These are phyloP conservation scores for Numida meleagris DNA, from an alignment of 2,113 vertebrate species.

Conservation along the genomic window DNA sequence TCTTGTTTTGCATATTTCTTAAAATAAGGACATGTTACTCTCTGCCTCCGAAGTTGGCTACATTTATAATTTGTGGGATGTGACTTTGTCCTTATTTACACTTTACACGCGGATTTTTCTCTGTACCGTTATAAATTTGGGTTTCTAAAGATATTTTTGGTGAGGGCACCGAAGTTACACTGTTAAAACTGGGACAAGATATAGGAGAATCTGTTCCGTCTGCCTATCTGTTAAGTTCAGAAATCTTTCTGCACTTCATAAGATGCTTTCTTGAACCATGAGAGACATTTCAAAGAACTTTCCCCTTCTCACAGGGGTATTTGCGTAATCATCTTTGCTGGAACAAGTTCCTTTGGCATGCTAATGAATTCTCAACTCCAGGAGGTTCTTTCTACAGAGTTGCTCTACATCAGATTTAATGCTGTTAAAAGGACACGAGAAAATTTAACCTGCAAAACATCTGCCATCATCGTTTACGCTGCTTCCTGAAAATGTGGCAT, in stretches of 20 bases:
- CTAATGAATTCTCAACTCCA: conserved; percentile 55
- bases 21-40: background rate
- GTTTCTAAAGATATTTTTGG: background rate
- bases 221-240: background rate
- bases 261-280: background rate
- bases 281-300: conserved; percentile 59
- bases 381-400: conserved; percentile 39
- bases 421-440: conserved; percentile 25
- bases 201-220: background rate
- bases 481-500: background rate
- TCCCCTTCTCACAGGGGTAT: conserved; percentile 35
- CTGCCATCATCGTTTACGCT: background rate
- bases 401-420: conserved; percentile 39
- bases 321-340: conserved; percentile 58
- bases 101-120: background rate
- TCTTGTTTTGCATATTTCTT: background rate
- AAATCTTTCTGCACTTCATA: background rate
- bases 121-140: background rate
- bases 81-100: background rate
- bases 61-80: background rate
- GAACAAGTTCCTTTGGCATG: conserved; percentile 64
- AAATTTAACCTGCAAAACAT: conserved; percentile 7
- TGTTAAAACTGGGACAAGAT: background rate
- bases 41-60: background rate
- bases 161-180: background rate